Percentiles rank a stretch among this genome's conserved stretches.
Conservation (phyloP, 2,888 invertebrate species). For the Aspidapion aeneum region DNA sequence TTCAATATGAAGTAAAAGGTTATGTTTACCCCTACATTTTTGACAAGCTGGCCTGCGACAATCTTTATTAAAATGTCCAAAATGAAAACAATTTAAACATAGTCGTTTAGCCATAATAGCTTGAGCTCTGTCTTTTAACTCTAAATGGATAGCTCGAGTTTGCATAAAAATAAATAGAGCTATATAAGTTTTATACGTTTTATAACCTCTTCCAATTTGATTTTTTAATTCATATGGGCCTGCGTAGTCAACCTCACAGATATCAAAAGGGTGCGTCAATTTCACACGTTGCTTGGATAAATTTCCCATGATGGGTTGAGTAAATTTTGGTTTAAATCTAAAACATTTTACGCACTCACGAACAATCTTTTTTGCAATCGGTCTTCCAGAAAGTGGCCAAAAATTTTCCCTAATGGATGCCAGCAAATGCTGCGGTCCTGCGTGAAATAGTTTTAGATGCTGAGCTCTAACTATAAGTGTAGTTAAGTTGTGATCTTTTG, state of each 20-base stretch:
- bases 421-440: conserved; percentile 24
- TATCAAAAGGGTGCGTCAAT: conserved; percentile 21
- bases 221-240: conserved; percentile 26
- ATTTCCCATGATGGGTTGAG: conserved; percentile 30
- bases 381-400: conserved; percentile 25
- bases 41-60: no score
- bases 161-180: conserved; percentile 28
- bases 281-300: conserved; percentile 22
- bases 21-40: no score
- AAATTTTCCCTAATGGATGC: conserved; percentile 22
- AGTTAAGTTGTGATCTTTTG: conserved; percentile 15
- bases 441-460: no score
- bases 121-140: no score
- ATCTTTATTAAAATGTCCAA: no score
- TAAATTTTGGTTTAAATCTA: conserved; percentile 14
- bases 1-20: no score
- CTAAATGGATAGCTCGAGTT: conserved; percentile 9
- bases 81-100: no score
- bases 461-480: no score
- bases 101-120: no score
- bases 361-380: no score
- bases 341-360: conserved; percentile 24
- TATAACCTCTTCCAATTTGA: conserved; percentile 22
- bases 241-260: conserved; percentile 28
- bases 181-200: conserved; percentile 24